Base-by-base conservation (phyloP, 2,113 vertebrate species). In the Larimichthys polyactis region DNA sequence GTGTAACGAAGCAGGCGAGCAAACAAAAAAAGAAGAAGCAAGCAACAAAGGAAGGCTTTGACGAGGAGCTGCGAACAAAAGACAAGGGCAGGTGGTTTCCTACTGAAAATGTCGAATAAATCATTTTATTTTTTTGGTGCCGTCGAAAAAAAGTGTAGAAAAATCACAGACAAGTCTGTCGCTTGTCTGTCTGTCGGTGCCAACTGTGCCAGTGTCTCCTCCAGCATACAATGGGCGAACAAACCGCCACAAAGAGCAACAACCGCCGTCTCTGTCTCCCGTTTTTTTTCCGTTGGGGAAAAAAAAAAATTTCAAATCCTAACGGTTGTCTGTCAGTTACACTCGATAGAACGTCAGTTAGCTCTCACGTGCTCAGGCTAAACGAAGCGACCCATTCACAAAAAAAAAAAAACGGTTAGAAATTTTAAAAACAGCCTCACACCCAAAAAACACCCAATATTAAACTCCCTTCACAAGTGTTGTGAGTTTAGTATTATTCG, bases 41-140 rank as follows among this genome's bases (percentile, higher is more conserved):
- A 1, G 66, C 82, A 78, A 93, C 90, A 94, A 94, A 91, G 92
- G 36, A 57, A 59, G 84, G 87, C 62, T 91, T 89, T 85, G 70
- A 75, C 16, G 40, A 58, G 81, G 87, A 85, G 84, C 81, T 70
- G 78, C 90, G 83, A 81, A 95, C 94, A 94, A 94, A 95, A 89
- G 73, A 8, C 36, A 64, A 27, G 27, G 71, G 69, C 82, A 82
- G 79, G 75, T 82, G 36, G 15, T 16, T 51, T 43, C 17, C 64
- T 9, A 79, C 57, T 1, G 0, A 36, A n/a, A 24, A 48, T 4
- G 32, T n/a, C 68, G 6, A 80, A 65, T n/a, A n/a, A n/a, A n/a
- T n/a, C n/a, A n/a, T n/a, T n/a, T n/a, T n/a, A n/a, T n/a, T n/a
- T n/a, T n/a, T n/a, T 60, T 24, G 22, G 32, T 5, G 59, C 3